phyloP scores from a whole-genome alignment of 2,797 vertebrate species.

The Argyrosomus regius region DNA sequence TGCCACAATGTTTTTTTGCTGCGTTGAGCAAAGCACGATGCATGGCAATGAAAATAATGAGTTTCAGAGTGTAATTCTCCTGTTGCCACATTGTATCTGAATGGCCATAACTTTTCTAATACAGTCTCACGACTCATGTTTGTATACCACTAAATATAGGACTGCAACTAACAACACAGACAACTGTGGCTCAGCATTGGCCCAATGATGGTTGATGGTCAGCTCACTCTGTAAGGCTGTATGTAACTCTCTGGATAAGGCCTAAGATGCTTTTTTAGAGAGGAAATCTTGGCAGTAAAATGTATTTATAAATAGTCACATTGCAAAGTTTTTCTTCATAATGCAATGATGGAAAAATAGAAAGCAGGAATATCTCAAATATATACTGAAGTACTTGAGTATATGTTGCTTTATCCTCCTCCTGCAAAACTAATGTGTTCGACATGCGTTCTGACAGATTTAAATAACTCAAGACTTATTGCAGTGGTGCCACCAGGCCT shows the following conservation, averaged over 20 bases:
- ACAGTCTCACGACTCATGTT: neutral
- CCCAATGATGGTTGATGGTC: neutral
- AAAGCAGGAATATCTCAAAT: neutral
- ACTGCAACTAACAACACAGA: neutral
- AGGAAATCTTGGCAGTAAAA: neutral
- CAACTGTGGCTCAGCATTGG: neutral
- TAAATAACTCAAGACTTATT: constrained; percentile 14
- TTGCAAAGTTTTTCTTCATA: neutral
- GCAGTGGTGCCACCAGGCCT: constrained; percentile 5
- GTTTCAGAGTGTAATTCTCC: too few species aligned
- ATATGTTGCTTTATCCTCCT: neutral
- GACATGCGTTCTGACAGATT: constrained; percentile 11
- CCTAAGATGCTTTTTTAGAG: neutral
- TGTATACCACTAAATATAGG: neutral
- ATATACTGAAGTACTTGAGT: neutral
- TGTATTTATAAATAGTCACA: too few species aligned
- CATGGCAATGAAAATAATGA: too few species aligned
- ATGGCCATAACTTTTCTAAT: neutral
- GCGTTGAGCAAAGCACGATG: too few species aligned
- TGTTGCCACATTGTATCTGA: too few species aligned
- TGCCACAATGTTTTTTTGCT: too few species aligned
- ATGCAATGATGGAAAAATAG: neutral
- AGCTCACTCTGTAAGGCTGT: neutral
- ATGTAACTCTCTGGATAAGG: neutral
- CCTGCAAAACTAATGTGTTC: neutral